Evolutionary conservation across 92 coral and sea anemone genomes (phyloP).

Genomic region (Parazoanthus swiftii): DNA sequence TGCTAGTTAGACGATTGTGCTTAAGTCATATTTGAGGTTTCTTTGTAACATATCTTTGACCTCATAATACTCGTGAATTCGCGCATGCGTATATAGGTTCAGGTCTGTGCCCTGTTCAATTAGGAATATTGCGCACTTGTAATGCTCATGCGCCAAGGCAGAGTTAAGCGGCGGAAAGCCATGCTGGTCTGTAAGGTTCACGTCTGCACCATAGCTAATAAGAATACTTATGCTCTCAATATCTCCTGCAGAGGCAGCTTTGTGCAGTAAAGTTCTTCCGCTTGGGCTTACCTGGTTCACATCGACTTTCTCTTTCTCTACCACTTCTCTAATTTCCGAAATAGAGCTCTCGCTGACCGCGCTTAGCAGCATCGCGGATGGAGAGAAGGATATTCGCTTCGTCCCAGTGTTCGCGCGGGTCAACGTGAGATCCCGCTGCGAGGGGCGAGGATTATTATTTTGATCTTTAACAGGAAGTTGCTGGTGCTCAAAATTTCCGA

Average conservation of each 20-base stretch:
- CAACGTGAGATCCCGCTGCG: neutral
- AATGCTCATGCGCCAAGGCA: constrained; percentile 70
- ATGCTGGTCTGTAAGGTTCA: constrained; percentile 69
- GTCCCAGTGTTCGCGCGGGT: constrained; percentile 26
- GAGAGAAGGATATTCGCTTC: constrained; percentile 73
- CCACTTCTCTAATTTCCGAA: constrained; percentile 73
- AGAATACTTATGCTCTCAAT: constrained; percentile 82
- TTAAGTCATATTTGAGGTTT: constrained; percentile 43
- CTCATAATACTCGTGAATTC: constrained; percentile 65
- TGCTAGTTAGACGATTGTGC: constrained; percentile 46
- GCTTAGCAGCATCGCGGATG: constrained; percentile 79
- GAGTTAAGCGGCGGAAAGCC: constrained; percentile 81
- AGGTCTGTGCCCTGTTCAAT: constrained; percentile 83
- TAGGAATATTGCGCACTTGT: constrained; percentile 74
- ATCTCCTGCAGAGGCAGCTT: constrained; percentile 81
- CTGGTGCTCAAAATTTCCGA: constrained; percentile 63
- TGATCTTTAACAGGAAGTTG: constrained; percentile 41
- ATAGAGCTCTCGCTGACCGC: constrained; percentile 81
- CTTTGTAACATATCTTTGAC: constrained; percentile 54
- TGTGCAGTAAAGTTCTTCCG: constrained; percentile 84
- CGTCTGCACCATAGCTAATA: constrained; percentile 76
- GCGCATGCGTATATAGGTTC: constrained; percentile 63
- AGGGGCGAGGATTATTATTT: constrained; percentile 39
- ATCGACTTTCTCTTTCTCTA: constrained; percentile 75
- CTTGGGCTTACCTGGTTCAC: constrained; percentile 87